Evolutionary conservation across 2,113 vertebrate genomes (phyloP).

Genomic region (Dicrurus megarhynchus): DNA sequence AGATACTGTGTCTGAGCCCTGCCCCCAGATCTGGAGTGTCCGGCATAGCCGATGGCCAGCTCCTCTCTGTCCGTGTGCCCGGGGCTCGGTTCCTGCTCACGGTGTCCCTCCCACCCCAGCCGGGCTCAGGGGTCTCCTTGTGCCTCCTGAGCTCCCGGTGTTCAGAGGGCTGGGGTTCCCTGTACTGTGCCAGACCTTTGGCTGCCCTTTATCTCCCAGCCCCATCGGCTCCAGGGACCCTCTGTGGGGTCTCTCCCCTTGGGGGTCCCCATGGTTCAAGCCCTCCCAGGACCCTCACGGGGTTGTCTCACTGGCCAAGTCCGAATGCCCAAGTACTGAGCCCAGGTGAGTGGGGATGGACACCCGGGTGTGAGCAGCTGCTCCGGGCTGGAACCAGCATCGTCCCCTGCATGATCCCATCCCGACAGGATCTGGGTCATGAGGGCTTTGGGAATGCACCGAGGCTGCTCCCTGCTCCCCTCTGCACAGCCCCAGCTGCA

Average conservation of each 20-base stretch:
- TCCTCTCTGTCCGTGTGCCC: not conserved
- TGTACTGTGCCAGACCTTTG: not conserved
- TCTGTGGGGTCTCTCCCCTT: not conserved
- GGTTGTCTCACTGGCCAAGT: rapidly evolving
- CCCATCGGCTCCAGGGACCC: not conserved
- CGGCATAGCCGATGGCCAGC: rapidly evolving
- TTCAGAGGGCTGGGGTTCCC: not conserved
- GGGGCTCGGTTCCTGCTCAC: rapidly evolving
- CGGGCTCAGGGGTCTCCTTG: rapidly evolving
- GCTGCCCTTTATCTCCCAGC: not conserved
- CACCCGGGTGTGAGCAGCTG: not conserved
- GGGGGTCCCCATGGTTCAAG: not conserved
- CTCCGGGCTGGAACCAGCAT: not conserved
- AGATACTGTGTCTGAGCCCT: not conserved
- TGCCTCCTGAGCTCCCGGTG: not conserved
- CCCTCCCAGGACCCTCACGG: not conserved
- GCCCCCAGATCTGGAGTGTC: not conserved
- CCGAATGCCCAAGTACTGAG: not conserved
- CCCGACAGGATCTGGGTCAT: not conserved
- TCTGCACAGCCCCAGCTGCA: not conserved
- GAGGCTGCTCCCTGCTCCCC: not conserved
- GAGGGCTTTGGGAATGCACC: rapidly evolving
- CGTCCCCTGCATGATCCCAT: rapidly evolving
- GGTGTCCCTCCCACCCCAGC: not conserved
- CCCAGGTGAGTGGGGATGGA: not conserved